Evolutionary conservation across 2,113 vertebrate species (phyloP), one percentile per base, ranked within the genome.

Genomic region (Anseranas semipalmata): DNA sequence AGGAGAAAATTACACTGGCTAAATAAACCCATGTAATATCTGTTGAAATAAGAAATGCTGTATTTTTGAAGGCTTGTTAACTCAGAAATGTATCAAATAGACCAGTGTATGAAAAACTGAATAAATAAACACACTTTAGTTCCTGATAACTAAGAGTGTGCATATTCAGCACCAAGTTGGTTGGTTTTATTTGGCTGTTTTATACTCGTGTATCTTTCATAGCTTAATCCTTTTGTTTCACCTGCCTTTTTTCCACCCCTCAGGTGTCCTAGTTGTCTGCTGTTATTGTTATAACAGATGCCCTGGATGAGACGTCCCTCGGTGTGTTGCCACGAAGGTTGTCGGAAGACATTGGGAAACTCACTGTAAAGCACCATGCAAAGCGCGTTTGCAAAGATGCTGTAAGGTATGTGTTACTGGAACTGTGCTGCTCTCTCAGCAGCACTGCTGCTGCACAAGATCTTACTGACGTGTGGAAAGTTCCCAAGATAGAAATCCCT

Each of bases 11-110:
- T 15, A n/a, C 5, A 0, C 70, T 43, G 43, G 18, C 56, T 92
- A 58, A 66, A 78, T 72, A 81, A 82, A 72, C 14, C 15, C 28
- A 33, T 66, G 33, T 84, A 58, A 85, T 0, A 63, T 55, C n/a
- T 63, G 5, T 13, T 89, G 30, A 85, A 78, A 80, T 45, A 8
- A 19, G 65, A 85, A 89, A 33, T 35, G 63, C 75, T 90, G 20
- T 48, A 22, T 84, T 95, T 93, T 86, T 81, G 17, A 52, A 62
- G 45, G 8, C 46, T 74, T 77, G 10, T 78, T 89, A 43, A 86
- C 28, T 85, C 0, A 43, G 78, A 72, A 73, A 85, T 32, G 2
- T 92, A 39, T 85, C 2, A 2, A 85, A 46, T 58, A 63, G 81
- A 55, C 9, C 2, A 5, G 10, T 85, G 14, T 63, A n/a, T 81